phyloP scores from a whole-genome alignment of 1,140 invertebrate genomes.

The Pseudobourletiella spinata region DNA sequence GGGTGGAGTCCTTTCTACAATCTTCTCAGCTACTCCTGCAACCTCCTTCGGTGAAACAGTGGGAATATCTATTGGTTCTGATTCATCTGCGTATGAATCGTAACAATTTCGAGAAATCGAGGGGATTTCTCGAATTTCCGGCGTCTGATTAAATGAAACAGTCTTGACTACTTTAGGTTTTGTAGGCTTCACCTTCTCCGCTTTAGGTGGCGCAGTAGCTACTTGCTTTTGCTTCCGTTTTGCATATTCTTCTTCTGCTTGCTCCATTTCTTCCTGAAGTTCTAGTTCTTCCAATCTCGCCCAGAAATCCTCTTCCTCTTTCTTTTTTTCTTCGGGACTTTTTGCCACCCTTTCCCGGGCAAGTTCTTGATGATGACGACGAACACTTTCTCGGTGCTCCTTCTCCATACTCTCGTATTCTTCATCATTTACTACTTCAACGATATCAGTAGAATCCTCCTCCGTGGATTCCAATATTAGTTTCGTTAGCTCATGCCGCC shows the following conservation, averaged over 20 bases:
- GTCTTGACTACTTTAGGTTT: background rate
- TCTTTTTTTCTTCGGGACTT: conserved; percentile 39
- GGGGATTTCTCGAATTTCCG: background rate
- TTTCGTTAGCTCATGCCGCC: conserved; percentile 39
- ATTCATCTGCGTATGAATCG: background rate
- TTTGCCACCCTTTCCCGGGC: conserved; percentile 37
- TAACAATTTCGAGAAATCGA: background rate
- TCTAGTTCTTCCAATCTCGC: conserved; percentile 47
- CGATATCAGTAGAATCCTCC: conserved; percentile 44
- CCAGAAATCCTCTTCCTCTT: conserved; percentile 45
- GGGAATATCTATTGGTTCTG: background rate
- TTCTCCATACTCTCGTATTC: conserved; percentile 48
- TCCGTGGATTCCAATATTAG: conserved; percentile 18
- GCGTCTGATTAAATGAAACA: background rate
- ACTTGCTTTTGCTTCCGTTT: background rate
- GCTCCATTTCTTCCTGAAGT: conserved; percentile 45
- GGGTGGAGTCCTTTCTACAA: background rate
- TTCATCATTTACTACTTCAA: conserved; percentile 47
- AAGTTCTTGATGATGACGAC: conserved; percentile 44
- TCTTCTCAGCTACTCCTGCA: background rate
- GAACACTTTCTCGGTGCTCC: conserved; percentile 46
- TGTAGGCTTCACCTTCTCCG: background rate
- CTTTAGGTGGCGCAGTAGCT: background rate
- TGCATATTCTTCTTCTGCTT: conserved; percentile 39
- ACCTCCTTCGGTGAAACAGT: background rate